Evolutionary conservation across 1,140 invertebrate genomes (phyloP).

Genomic region (Trypoxylus dichotomus): DNA sequence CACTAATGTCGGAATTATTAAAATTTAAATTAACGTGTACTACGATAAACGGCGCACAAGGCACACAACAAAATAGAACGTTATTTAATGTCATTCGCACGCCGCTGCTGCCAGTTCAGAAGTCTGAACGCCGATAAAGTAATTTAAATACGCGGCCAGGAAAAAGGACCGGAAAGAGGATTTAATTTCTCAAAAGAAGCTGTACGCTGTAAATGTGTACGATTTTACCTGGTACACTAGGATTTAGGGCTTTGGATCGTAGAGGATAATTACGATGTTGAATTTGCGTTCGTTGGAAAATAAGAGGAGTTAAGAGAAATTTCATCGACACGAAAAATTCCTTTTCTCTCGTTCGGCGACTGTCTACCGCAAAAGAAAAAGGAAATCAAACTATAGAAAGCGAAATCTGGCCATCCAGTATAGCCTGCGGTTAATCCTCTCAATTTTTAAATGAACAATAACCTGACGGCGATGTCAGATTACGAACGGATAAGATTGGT

Average conservation of each 20-base stretch:
- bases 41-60: neutral
- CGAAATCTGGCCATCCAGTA: neutral
- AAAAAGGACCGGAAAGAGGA: neutral
- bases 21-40: neutral
- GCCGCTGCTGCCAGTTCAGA: neutral
- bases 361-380: neutral
- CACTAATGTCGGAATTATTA: neutral
- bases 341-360: neutral
- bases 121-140: neutral
- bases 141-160: neutral
- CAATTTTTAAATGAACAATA: constrained; percentile 44
- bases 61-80: neutral
- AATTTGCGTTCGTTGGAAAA: neutral
- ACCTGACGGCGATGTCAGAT: constrained; percentile 58
- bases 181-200: neutral
- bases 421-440: neutral
- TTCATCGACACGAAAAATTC: neutral
- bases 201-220: neutral
- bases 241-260: neutral
- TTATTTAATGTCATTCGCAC: constrained; percentile 2
- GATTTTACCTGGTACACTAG: neutral
- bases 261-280: neutral
- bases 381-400: neutral
- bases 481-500: constrained; percentile 83
- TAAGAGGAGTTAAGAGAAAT: neutral